Conservation (phyloP, 2,888 invertebrate genomes). For the Platycheirus albimanus region DNA sequence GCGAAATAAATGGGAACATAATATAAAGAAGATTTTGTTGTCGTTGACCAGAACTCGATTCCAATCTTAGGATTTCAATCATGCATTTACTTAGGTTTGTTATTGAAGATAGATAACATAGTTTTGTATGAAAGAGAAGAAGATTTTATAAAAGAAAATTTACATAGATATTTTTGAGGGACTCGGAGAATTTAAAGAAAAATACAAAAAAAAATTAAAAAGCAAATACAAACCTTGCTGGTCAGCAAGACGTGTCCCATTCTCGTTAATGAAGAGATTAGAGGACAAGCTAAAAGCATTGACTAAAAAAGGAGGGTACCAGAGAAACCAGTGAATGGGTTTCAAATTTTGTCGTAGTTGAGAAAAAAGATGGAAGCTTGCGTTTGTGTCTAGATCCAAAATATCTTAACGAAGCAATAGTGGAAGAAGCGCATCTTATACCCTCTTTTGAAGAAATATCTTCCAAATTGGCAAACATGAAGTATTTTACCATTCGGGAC, state of each 20-base stretch:
- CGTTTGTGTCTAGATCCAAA: conserved; percentile 68
- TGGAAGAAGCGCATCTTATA: conserved; percentile 58
- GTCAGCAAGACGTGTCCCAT: conserved; percentile 13
- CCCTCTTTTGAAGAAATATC: conserved; percentile 74
- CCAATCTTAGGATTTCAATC: conserved; percentile 47
- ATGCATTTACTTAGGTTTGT: conserved; percentile 28
- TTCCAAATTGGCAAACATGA: conserved; percentile 50
- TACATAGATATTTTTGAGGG: conserved; percentile 15
- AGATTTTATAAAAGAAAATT: neutral
- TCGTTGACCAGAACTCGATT: conserved; percentile 14
- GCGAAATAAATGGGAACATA: conserved; percentile 4
- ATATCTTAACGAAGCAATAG: conserved; percentile 49
- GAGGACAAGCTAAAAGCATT: conserved; percentile 12
- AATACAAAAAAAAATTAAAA: conserved; percentile 24
- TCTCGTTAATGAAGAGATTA: conserved; percentile 18
- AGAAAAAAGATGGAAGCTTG: conserved; percentile 51
- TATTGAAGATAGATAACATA: conserved; percentile 25
- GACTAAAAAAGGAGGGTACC: conserved; percentile 1
- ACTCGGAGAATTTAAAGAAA: conserved; percentile 4
- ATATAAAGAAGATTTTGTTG: conserved; percentile 13
- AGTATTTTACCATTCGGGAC: conserved; percentile 58
- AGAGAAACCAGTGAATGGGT: conserved; percentile 25
- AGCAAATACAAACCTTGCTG: conserved; percentile 14
- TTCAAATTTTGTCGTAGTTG: conserved; percentile 37
- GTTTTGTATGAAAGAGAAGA: neutral